phyloP scores from a whole-genome alignment of 2,797 vertebrate species.

The Thripadectes ignobilis region DNA sequence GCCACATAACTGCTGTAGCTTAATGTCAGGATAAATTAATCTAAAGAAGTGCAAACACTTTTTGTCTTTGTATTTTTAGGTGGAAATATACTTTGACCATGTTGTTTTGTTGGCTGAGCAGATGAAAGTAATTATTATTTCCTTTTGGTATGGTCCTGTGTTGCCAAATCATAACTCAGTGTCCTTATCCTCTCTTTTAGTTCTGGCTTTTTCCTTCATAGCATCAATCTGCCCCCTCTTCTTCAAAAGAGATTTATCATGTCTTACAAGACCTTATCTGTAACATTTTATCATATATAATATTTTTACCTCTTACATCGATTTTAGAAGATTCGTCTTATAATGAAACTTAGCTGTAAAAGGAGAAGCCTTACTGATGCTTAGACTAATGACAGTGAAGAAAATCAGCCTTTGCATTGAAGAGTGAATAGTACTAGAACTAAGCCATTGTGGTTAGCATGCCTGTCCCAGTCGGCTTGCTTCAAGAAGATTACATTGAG shows the following conservation, averaged over 20 bases:
- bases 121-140: neutral
- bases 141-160: neutral
- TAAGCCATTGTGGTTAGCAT: conserved; percentile 30
- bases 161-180: neutral
- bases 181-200: neutral
- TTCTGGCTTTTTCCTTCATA: neutral
- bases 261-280: neutral
- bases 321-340: conserved; percentile 35
- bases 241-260: conserved; percentile 32
- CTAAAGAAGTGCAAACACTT: neutral
- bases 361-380: neutral
- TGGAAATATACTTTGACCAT: neutral
- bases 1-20: neutral
- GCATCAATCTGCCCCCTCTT: neutral
- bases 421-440: conserved; percentile 12
- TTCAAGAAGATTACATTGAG: conserved; percentile 53
- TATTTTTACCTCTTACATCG: conserved; percentile 26
- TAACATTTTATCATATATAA: conserved; percentile 4
- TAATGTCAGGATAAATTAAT: neutral
- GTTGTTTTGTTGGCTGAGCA: neutral
- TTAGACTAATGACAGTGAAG: conserved; percentile 26
- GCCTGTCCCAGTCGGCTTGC: conserved; percentile 47
- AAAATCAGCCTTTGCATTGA: conserved; percentile 20
- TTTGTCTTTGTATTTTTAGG: neutral
- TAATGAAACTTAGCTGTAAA: neutral